Percentiles rank a stretch among this genome's conserved stretches.
phyloP scores from a whole-genome alignment of 2,888 invertebrate genomes.

The Crossocerus cetratus region DNA sequence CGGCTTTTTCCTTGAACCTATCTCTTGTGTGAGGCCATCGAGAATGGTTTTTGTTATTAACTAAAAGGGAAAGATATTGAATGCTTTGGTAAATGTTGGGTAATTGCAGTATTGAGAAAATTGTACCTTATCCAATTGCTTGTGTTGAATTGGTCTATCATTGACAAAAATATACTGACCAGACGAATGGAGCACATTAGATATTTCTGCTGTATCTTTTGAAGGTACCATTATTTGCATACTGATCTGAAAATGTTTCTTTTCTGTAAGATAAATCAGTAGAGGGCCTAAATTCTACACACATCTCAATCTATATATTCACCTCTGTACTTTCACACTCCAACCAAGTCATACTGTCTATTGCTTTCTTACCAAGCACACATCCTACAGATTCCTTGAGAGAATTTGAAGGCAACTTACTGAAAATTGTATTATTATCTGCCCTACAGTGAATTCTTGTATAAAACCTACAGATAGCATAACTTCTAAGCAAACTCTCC shows the following conservation, averaged over 20 bases:
- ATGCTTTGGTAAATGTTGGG: not conserved
- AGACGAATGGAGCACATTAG: conserved; percentile 56
- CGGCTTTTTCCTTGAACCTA: conserved; percentile 75
- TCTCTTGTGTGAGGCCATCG: conserved; percentile 71
- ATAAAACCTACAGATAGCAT: conserved; percentile 78
- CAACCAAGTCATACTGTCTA: conserved; percentile 65
- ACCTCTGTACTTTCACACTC: conserved; percentile 58
- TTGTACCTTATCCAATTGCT: conserved; percentile 79
- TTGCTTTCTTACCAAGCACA: conserved; percentile 67
- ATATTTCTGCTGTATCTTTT: conserved; percentile 59
- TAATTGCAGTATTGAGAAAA: not conserved
- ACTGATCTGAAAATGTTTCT: conserved; percentile 41
- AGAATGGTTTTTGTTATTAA: conserved; percentile 74
- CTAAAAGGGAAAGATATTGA: conserved; percentile 63
- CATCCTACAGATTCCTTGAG: conserved; percentile 71
- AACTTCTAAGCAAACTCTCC: conserved; percentile 78
- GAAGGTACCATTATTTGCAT: conserved; percentile 70
- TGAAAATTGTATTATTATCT: conserved; percentile 77
- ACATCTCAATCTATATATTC: conserved; percentile 18
- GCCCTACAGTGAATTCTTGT: conserved; percentile 77
- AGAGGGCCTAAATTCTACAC: not conserved
- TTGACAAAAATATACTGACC: conserved; percentile 78
- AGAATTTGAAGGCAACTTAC: conserved; percentile 75
- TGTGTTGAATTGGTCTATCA: conserved; percentile 78
- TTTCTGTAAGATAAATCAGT: not conserved